These are phyloP conservation scores for Rutilus rutilus DNA, from an alignment of 2,113 vertebrate species.

Conservation along the genomic window DNA sequence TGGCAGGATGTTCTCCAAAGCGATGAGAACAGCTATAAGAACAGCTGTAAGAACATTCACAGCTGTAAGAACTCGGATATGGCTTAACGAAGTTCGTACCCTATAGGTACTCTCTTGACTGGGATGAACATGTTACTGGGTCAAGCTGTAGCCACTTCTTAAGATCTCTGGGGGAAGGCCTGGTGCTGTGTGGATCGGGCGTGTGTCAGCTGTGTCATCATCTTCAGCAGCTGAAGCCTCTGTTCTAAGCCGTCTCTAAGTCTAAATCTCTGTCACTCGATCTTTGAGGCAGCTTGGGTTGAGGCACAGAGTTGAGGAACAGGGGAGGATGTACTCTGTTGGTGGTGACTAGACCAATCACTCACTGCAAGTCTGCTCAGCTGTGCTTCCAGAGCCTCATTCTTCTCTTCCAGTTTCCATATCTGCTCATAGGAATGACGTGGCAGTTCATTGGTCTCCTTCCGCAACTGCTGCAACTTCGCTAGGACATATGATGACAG, in stretches of 20 bases:
- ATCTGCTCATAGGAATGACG: not conserved
- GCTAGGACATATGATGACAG: not conserved
- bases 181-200: not conserved
- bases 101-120: no score
- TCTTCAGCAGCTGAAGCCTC: not conserved
- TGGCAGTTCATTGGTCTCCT: not conserved
- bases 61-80: not conserved
- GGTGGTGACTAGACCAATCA: not conserved
- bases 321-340: not conserved
- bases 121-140: not conserved
- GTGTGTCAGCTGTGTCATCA: not conserved
- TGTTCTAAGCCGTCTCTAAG: not conserved
- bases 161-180: not conserved
- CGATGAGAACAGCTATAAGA: not conserved
- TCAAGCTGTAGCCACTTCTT: not conserved
- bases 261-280: not conserved
- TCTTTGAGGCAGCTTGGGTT: not conserved
- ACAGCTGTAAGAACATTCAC: not conserved
- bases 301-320: not conserved
- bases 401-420: not conserved
- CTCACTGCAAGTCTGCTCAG: not conserved
- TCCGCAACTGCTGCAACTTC: not conserved
- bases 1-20: not conserved
- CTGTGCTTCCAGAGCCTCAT: not conserved
- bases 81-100: not conserved